These are phyloP conservation scores for Bombyx mandarina DNA, from an alignment of 1,140 invertebrate species.

Conservation along the genomic window DNA sequence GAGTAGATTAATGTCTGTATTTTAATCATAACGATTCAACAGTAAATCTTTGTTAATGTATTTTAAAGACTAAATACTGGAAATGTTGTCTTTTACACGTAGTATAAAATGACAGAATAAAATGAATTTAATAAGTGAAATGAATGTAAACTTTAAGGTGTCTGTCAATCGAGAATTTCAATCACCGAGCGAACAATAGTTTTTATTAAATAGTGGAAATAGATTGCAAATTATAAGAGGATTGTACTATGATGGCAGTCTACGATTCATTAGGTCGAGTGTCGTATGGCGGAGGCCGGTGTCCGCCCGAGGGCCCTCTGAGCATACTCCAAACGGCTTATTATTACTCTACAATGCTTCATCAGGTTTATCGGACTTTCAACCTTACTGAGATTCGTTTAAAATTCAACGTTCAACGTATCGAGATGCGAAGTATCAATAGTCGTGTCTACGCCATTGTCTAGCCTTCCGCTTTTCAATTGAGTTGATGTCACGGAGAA, in stretches of 20 bases:
- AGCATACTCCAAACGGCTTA: slow-evolving; percentile 31
- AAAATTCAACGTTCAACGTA: slow-evolving; percentile 17
- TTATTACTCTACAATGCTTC: slow-evolving; percentile 15
- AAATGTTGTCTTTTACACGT: too few species aligned
- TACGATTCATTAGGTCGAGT: slow-evolving; percentile 32
- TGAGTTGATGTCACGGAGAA: slow-evolving; percentile 17
- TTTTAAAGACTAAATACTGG: too few species aligned
- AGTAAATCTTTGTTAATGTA: too few species aligned
- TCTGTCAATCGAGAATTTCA: not conserved
- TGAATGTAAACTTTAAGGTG: too few species aligned
- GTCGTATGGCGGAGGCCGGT: slow-evolving; percentile 23
- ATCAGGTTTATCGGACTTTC: not conserved
- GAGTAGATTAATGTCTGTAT: too few species aligned
- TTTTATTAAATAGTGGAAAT: too few species aligned
- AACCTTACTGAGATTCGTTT: slow-evolving; percentile 5
- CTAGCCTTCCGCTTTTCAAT: slow-evolving; percentile 16
- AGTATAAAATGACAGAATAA: too few species aligned
- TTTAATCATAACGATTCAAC: too few species aligned
- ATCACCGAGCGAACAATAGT: not conserved
- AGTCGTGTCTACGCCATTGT: slow-evolving; percentile 22
- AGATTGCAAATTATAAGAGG: slow-evolving; percentile 2
- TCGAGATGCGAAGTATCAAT: slow-evolving; percentile 9
- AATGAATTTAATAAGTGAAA: too few species aligned
- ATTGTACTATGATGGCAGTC: slow-evolving; percentile 14
- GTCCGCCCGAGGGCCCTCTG: slow-evolving; percentile 29